A percentile compares a stretch with the other conserved stretches of the same genome.
Evolutionary conservation across 2,113 vertebrate genomes (phyloP).

Genomic region (Romanogobio albipinnatus): DNA sequence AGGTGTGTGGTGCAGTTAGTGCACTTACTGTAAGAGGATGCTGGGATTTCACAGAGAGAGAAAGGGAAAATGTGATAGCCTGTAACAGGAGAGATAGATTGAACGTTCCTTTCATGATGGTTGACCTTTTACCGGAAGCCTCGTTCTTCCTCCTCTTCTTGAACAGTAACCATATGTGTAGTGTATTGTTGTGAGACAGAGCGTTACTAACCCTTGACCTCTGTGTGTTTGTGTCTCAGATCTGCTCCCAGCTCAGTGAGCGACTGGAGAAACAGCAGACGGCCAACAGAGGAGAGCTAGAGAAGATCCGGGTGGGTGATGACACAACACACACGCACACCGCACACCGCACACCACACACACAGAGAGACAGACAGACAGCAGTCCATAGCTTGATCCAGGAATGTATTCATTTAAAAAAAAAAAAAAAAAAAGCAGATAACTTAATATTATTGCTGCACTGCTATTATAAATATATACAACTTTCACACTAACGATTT

Average conservation of each 20-base stretch:
- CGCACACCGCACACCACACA: neutral
- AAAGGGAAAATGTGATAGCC: neutral
- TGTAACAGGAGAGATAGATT: neutral
- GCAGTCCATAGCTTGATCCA: neutral
- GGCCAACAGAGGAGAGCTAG: conserved; percentile 90
- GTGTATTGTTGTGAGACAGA: neutral
- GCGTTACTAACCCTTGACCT: conserved; percentile 32
- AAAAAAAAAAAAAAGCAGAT: too few relatives aligned
- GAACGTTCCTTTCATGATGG: neutral
- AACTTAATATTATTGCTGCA: too few relatives aligned
- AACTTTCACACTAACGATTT: neutral
- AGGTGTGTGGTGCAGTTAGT: conserved; percentile 7
- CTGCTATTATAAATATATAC: neutral
- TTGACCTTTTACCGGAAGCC: neutral
- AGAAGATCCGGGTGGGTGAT: conserved; percentile 93
- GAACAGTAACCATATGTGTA: neutral
- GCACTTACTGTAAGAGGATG: conserved; percentile 45
- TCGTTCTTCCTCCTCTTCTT: neutral
- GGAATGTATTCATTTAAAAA: neutral
- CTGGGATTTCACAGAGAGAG: conserved; percentile 14
- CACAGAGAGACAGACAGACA: neutral
- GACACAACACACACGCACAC: neutral
- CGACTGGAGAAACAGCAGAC: conserved; percentile 96
- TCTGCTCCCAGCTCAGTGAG: conserved; percentile 97
- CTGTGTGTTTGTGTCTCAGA: conserved; percentile 73